These are phyloP conservation scores for Priocnemis perturbator DNA, from an alignment of 2,888 invertebrate species.

Conservation along the genomic window DNA sequence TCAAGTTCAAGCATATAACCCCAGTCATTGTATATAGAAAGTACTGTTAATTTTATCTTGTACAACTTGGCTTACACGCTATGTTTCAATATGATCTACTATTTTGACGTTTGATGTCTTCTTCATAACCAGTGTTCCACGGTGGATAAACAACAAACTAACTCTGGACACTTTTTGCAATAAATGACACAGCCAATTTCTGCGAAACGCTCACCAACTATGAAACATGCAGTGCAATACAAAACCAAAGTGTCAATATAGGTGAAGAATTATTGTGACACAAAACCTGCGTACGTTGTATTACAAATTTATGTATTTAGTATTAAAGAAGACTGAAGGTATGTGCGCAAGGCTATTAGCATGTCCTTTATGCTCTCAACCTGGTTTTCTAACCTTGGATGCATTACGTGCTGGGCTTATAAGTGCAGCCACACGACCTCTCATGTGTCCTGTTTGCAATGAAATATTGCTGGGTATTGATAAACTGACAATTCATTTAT, in stretches of 20 bases:
- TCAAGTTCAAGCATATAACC: slow-evolving; percentile 66
- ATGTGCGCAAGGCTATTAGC: slow-evolving; percentile 77
- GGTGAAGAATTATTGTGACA: neutral
- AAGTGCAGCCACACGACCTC: slow-evolving; percentile 84
- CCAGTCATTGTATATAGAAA: slow-evolving; percentile 45
- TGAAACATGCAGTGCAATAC: neutral
- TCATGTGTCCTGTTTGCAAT: slow-evolving; percentile 87
- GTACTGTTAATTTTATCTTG: slow-evolving; percentile 59
- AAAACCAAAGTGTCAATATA: neutral
- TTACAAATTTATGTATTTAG: too few relatives aligned
- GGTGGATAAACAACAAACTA: too few relatives aligned
- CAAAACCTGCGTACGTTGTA: too few relatives aligned
- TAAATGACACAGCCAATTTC: too few relatives aligned
- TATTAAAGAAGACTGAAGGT: slow-evolving; percentile 17
- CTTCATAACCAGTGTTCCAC: neutral
- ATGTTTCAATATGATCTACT: slow-evolving; percentile 3
- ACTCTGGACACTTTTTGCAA: too few relatives aligned
- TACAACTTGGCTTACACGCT: slow-evolving; percentile 29
- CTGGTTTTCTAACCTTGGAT: slow-evolving; percentile 84
- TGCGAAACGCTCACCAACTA: neutral
- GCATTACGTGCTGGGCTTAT: slow-evolving; percentile 84
- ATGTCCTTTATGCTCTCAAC: slow-evolving; percentile 86
- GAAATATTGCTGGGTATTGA: slow-evolving; percentile 86
- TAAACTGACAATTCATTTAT: slow-evolving; percentile 89
- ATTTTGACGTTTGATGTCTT: slow-evolving; percentile 14